These are phyloP conservation scores for Cyphomyrus discorhynchus DNA, from an alignment of 2,113 vertebrate species.

Conservation along the genomic window DNA sequence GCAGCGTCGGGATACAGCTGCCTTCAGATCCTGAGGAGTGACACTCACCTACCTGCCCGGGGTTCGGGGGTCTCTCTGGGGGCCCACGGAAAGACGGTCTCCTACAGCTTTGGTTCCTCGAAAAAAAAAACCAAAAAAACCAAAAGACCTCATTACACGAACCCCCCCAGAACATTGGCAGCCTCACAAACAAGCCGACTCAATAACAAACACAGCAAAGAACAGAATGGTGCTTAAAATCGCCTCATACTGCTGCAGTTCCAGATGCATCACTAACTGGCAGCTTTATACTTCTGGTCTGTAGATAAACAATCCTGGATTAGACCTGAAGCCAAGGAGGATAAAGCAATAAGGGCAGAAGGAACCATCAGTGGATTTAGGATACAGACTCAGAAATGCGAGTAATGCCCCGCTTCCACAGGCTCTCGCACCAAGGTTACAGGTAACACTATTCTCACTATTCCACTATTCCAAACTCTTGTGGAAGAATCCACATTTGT, in stretches of 20 bases:
- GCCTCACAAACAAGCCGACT: background rate
- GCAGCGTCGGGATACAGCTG: constrained; percentile 34
- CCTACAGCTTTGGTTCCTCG: background rate
- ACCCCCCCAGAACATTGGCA: background rate
- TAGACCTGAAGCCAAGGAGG: background rate
- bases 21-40: constrained; percentile 38
- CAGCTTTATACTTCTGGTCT: background rate
- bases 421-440: background rate
- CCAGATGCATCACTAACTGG: background rate
- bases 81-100: background rate
- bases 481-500: background rate
- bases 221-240: background rate
- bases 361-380: background rate
- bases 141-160: background rate
- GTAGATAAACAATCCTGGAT: background rate
- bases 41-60: background rate
- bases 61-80: background rate
- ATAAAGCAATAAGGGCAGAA: background rate
- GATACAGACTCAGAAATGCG: background rate
- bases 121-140: background rate
- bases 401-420: background rate
- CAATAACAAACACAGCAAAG: background rate
- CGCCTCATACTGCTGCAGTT: background rate
- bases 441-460: background rate
- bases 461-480: background rate